Base-by-base conservation (phyloP, 2,113 vertebrate genomes). In the Notarius lentiginosus region DNA sequence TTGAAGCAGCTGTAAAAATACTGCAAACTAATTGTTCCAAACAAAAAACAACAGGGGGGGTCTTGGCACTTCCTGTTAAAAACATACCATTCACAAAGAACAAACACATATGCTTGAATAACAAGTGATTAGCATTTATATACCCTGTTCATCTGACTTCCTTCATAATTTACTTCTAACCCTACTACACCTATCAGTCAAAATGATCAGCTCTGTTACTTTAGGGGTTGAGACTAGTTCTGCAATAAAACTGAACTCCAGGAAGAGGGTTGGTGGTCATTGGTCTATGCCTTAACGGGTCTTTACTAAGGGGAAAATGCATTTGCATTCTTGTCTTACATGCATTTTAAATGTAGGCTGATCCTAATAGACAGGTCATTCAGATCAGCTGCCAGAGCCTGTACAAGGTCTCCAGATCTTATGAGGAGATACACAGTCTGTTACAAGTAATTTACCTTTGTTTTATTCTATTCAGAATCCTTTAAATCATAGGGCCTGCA, bases 391-490 rank as follows among this genome's bases (percentile, higher is more conserved):
- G 58, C 18, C 1, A 22, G 20, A 61, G 20, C 58, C 18, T 61
- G 58, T 2, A 8, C 58, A 61, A 61, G 18, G 22, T 7, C 58
- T 22, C 58, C 2, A 22, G 22, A 63, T 63, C 22, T 24, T 63
- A 63, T 63, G 20, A 24, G 61, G 22, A 24, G 61, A 63, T 63
- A 63, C 18, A 61, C 18, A 61, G 18, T 61, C 20, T 61, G 58
- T 61, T 6, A 85, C 30, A 79, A 55, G 70, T 76, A 41, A 83
- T 89, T 87, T 85, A 47, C 53, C 47, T 58, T 63, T 27, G 30
- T 65, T 65, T 72, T 51, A 15, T 24, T 83, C 49, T 68, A 30
- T 27, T 83, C 47, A 83, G 22, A 0, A 2, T 49, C 70, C 55
- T 56, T 56, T 56, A 41, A 41, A 56, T 15, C 47, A 83, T 20